Percentiles rank a stretch among this genome's conserved stretches.
phyloP scores from a whole-genome alignment of 2,797 vertebrate genomes.

The Luscinia megarhynchos region DNA sequence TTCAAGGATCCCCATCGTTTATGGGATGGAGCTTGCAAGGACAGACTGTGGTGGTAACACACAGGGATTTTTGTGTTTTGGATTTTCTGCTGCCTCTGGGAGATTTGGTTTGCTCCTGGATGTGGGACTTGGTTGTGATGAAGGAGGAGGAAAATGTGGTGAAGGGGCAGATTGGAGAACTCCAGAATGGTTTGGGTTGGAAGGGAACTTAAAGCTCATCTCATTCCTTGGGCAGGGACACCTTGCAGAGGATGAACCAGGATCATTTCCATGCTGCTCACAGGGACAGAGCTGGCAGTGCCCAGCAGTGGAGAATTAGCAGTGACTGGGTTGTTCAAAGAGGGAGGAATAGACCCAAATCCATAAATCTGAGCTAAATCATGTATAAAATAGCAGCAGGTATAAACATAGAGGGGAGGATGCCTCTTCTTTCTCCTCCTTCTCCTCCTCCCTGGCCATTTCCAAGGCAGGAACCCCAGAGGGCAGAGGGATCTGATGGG shows the following conservation, averaged over 20 bases:
- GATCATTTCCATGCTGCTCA: accelerated
- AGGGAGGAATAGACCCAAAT: neutral
- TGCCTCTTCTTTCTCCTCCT: accelerated
- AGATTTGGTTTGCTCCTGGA: neutral
- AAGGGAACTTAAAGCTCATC: neutral
- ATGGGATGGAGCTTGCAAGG: neutral
- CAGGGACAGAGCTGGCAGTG: neutral
- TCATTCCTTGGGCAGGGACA: neutral
- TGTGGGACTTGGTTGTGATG: neutral
- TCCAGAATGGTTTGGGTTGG: neutral
- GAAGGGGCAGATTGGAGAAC: neutral
- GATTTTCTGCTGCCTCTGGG: neutral
- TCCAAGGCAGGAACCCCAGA: accelerated
- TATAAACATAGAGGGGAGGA: neutral
- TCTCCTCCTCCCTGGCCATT: neutral
- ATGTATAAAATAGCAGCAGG: neutral
- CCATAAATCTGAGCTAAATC: neutral
- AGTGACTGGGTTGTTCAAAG: neutral
- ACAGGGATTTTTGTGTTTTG: neutral
- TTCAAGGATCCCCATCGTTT: neutral
- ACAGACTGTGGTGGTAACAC: neutral
- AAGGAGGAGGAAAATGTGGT: accelerated
- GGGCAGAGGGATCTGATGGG: neutral
- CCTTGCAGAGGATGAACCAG: accelerated
- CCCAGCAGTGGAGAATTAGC: neutral